These are phyloP conservation scores for Oceanodroma leucorhoa DNA, from an alignment of 2,797 vertebrate genomes.

Conservation along the genomic window DNA sequence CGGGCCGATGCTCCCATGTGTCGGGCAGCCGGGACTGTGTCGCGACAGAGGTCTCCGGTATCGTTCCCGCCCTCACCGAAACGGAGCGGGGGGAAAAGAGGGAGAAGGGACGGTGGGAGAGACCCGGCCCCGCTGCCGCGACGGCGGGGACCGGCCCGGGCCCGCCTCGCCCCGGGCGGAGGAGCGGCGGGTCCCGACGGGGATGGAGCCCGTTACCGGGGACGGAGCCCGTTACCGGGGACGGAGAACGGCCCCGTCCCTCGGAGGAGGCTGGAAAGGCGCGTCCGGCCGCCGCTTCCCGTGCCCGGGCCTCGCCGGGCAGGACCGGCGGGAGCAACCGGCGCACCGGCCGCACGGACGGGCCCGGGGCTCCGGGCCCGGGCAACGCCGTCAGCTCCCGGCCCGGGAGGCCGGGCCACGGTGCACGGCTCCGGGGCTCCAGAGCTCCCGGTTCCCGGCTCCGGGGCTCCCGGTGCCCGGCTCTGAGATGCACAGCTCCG, in stretches of 20 bases:
- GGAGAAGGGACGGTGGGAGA: background rate
- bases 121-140: background rate
- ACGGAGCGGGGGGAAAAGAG: no score
- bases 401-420: background rate
- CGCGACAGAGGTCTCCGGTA: background rate
- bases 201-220: background rate
- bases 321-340: background rate
- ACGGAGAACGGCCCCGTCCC: background rate
- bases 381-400: background rate
- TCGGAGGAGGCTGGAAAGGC: background rate
- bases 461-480: background rate
- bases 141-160: background rate
- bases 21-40: background rate
- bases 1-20: background rate
- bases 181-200: background rate
- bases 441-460: background rate
- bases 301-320: background rate
- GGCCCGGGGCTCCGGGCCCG: no score
- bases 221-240: background rate
- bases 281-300: background rate
- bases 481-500: no score
- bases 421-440: background rate
- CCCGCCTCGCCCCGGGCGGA: background rate
- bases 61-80: background rate
- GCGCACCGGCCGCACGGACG: no score